phyloP scores from a whole-genome alignment of 1,140 invertebrate species.

The Microvelia longipes region DNA sequence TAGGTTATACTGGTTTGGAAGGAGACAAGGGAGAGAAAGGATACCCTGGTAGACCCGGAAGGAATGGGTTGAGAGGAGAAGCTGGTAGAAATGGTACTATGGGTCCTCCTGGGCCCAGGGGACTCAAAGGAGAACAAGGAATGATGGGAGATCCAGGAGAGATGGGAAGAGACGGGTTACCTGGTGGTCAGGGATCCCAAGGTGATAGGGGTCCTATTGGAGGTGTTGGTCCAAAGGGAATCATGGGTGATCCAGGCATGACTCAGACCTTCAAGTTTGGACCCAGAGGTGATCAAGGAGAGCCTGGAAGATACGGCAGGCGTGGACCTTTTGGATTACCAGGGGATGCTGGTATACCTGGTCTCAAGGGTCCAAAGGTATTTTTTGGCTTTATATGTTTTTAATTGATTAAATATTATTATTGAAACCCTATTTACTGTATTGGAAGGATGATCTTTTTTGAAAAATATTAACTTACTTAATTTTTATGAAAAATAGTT shows the following conservation, averaged over 20 bases:
- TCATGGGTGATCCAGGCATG: slow-evolving; percentile 40
- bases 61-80: slow-evolving; percentile 28
- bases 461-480: too few species aligned
- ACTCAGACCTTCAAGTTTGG: slow-evolving; percentile 42
- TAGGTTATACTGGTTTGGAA: slow-evolving; percentile 33
- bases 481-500: too few species aligned
- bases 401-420: neutral
- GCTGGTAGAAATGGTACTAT: slow-evolving; percentile 25
- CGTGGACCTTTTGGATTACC: neutral
- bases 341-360: neutral
- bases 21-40: slow-evolving; percentile 22
- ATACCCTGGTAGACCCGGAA: slow-evolving; percentile 30
- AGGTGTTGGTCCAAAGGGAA: slow-evolving; percentile 50
- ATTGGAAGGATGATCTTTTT: neutral
- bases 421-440: neutral
- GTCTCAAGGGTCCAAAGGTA: slow-evolving; percentile 1
- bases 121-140: slow-evolving; percentile 22
- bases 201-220: slow-evolving; percentile 41
- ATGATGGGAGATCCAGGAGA: slow-evolving; percentile 33
- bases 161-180: slow-evolving; percentile 59
- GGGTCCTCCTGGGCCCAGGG: slow-evolving; percentile 36
- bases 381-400: neutral
- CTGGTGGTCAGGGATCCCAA: slow-evolving; percentile 48
- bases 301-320: slow-evolving; percentile 33
- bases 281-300: slow-evolving; percentile 42